A percentile compares a stretch with the other conserved stretches of the same genome.
Evolutionary conservation across 92 coral and sea anemone genomes (phyloP).

Genomic region (Epizoanthus ramosus): DNA sequence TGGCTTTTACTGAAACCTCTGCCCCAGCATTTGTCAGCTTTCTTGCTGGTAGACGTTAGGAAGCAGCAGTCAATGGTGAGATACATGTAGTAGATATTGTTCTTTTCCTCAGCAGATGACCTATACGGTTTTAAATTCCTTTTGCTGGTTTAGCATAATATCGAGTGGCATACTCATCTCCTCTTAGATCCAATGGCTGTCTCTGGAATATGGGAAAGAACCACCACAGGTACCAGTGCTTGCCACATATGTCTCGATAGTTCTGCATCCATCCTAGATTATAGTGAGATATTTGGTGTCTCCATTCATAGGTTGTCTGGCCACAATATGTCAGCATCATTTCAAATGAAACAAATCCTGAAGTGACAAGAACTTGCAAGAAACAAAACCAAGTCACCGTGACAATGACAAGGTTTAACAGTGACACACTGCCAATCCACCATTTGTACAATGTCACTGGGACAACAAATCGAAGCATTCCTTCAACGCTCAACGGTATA

Average conservation of each 20-base stretch:
- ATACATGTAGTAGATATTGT: too few species aligned
- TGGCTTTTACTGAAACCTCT: too few species aligned
- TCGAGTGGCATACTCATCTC: slow-evolving; percentile 4
- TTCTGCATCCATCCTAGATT: slow-evolving; percentile 75
- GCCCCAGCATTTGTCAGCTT: too few species aligned
- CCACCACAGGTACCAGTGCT: slow-evolving; percentile 78
- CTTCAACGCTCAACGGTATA: slow-evolving; percentile 75
- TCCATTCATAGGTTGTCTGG: slow-evolving; percentile 84
- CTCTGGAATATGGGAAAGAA: slow-evolving; percentile 62
- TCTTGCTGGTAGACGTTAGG: too few species aligned
- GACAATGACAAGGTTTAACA: slow-evolving; percentile 64
- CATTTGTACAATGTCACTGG: slow-evolving; percentile 76
- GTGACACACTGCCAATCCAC: slow-evolving; percentile 68
- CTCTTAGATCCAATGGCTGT: slow-evolving; percentile 20
- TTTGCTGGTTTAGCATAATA: slow-evolving; percentile 28
- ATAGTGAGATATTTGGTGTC: slow-evolving; percentile 61
- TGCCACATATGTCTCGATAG: slow-evolving; percentile 66
- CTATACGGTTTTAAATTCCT: slow-evolving; percentile 7
- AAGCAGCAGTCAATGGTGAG: too few species aligned
- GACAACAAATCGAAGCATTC: slow-evolving; percentile 63
- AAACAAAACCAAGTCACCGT: slow-evolving; percentile 78
- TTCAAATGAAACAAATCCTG: slow-evolving; percentile 67
- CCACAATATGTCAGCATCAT: slow-evolving; percentile 69
- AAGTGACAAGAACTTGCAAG: slow-evolving; percentile 65
- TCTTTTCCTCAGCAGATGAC: too few species aligned